A percentile compares a stretch with the other conserved stretches of the same genome.
Conservation (phyloP, 2,797 vertebrate genomes). For the Danio choprae region DNA sequence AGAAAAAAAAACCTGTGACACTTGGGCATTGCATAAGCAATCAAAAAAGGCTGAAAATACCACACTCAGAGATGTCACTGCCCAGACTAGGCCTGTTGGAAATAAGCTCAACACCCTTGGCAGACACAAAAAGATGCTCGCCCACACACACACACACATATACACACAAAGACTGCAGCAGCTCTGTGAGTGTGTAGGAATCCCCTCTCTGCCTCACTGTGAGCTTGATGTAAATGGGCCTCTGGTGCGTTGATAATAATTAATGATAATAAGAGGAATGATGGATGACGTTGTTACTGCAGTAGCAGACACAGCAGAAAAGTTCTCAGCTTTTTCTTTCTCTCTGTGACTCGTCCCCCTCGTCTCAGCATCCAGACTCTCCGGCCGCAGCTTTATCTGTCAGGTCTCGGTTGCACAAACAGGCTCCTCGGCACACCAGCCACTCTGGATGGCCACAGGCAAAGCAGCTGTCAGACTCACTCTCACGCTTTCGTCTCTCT, state of each 20-base stretch:
- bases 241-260: slow-evolving; percentile 36
- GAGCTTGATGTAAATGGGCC: slow-evolving; percentile 34
- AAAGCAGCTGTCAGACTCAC: slow-evolving; percentile 60
- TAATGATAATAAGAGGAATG: slow-evolving; percentile 38
- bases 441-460: slow-evolving; percentile 59
- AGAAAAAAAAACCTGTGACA: slow-evolving; percentile 42
- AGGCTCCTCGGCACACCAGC: slow-evolving; percentile 48
- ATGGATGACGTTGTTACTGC: slow-evolving; percentile 32
- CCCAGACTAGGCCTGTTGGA: slow-evolving; percentile 20
- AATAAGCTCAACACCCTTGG: slow-evolving; percentile 34
- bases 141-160: not conserved
- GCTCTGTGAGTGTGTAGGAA: slow-evolving; percentile 24
- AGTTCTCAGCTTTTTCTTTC: slow-evolving; percentile 29
- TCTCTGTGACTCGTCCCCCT: slow-evolving; percentile 12
- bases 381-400: slow-evolving; percentile 39
- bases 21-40: slow-evolving; percentile 38
- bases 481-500: slow-evolving; percentile 35
- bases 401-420: slow-evolving; percentile 24
- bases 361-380: slow-evolving; percentile 27
- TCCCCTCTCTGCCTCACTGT: slow-evolving; percentile 24
- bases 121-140: slow-evolving; percentile 22
- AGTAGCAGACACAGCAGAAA: slow-evolving; percentile 45
- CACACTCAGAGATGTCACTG: slow-evolving; percentile 32
- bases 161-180: slow-evolving; percentile 12
- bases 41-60: slow-evolving; percentile 38